Conservation (phyloP, 2,888 invertebrate genomes). For the Masnerella sp. region DNA sequence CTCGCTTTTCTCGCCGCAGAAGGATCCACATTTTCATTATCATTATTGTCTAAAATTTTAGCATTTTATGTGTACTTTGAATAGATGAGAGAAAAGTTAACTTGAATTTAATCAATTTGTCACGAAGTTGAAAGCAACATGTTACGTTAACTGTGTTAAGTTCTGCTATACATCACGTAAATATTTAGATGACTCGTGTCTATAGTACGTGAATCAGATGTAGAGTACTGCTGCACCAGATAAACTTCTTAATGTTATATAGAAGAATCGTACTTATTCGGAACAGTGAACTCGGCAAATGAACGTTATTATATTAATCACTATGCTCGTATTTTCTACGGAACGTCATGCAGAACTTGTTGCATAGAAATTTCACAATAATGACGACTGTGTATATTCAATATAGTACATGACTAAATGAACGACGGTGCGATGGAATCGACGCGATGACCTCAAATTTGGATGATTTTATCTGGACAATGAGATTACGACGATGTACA, state of each 20-base stretch:
- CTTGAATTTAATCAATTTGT: constrained; percentile 7
- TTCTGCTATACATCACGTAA: constrained; percentile 32
- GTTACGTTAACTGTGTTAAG: constrained; percentile 33
- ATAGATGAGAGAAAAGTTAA: constrained; percentile 7
- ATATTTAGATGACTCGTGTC: constrained; percentile 32
- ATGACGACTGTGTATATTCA: constrained; percentile 42
- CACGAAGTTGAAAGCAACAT: constrained; percentile 18
- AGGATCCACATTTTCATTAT: constrained; percentile 63
- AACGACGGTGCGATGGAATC: constrained; percentile 18
- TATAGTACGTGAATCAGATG: constrained; percentile 39
- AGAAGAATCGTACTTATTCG: constrained; percentile 38
- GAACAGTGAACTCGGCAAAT: constrained; percentile 25
- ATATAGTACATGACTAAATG: constrained; percentile 45
- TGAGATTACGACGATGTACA: constrained; percentile 29
- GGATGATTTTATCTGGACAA: constrained; percentile 48
- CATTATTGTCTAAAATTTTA: constrained; percentile 12
- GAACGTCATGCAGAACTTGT: constrained; percentile 50
- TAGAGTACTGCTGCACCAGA: constrained; percentile 13
- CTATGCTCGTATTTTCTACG: constrained; percentile 38
- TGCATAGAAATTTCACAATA: constrained; percentile 43
- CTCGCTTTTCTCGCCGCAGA: constrained; percentile 69
- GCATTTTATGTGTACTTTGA: constrained; percentile 30
- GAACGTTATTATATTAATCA: constrained; percentile 42
- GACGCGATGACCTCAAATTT: constrained; percentile 43
- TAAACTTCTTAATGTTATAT: constrained; percentile 30